Base-by-base conservation (phyloP, 92 coral and sea anemone species). In the Porites rus region DNA sequence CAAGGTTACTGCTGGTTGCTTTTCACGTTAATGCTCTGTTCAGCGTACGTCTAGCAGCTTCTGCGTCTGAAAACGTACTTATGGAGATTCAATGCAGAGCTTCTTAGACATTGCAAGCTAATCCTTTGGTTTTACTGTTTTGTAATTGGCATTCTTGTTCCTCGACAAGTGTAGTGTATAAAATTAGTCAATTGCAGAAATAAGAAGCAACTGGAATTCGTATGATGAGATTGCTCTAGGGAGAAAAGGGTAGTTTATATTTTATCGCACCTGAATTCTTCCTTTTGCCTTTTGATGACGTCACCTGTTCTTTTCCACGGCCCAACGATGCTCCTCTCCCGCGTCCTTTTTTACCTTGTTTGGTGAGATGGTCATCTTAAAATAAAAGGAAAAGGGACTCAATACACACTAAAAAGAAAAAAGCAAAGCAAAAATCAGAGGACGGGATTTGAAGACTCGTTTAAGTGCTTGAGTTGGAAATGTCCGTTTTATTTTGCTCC, bases 141-240 rank as follows among this genome's bases (percentile, higher is more conserved):
- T 56, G 0, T 0, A 56, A 0, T 0, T 10, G 61, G 14, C 17
- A 56, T 56, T 2, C 16, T 56, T 56, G 1, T 0, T 0, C 24
- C 24, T 22, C 24, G 1, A 22, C 0, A 22, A 22, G 24, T 22
- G 24, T 1, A 22, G 24, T 1, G 17, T 54, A 0, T 9, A 9
- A 54, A 54, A 9, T 54, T 13, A 54, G 14, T 13, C 0, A 9
- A 8, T 52, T 52, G 0, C 7, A 7, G 10, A 0, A 52, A 0
- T 52, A 0, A 18, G 21, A 62, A 62, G n/a, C 18, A 16, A n/a
- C 17, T 18, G 5, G 0, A 2, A 8, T 6, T n/a, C 8, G 1
- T 17, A 2, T 14, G 20, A 56, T 0, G 0, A 56, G 16, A 0
- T 56, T 10, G 14, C 17, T 1, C 10, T 0, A 4, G 6, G 0